Percentiles rank a stretch among this genome's conserved stretches.
Evolutionary conservation across 2,113 vertebrate genomes (phyloP).

Genomic region (Oreochromis tanganicae): DNA sequence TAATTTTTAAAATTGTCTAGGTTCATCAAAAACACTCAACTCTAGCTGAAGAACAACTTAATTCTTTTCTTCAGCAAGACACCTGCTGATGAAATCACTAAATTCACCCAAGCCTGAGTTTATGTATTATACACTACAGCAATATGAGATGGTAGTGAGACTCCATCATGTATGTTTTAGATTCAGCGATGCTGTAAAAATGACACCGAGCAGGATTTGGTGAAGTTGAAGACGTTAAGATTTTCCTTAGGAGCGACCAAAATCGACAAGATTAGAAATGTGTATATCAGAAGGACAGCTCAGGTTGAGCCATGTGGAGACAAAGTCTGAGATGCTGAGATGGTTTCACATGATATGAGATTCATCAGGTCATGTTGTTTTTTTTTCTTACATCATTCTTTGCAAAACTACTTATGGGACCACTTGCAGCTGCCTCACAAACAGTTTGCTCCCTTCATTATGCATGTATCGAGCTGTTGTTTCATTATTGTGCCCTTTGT

Average conservation of each 20-base stretch:
- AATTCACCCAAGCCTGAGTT: background rate
- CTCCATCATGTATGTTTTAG: background rate
- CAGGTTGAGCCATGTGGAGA: background rate
- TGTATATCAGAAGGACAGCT: background rate
- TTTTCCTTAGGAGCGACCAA: background rate
- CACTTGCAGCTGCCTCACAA: background rate
- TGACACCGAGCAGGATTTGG: background rate
- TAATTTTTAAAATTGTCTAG: background rate
- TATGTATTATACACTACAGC: background rate
- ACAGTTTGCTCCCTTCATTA: background rate
- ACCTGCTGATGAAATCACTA: background rate
- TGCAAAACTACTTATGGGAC: background rate
- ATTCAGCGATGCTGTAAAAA: background rate
- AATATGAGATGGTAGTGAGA: background rate
- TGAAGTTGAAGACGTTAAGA: background rate
- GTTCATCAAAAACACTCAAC: background rate
- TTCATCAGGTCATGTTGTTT: background rate
- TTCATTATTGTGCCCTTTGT: background rate
- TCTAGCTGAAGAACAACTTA: background rate
- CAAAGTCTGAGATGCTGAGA: background rate
- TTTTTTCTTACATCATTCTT: background rate
- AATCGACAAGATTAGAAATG: background rate
- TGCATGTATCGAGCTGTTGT: background rate
- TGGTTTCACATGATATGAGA: background rate
- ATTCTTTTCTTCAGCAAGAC: background rate